Conservation (phyloP, 2,888 invertebrate genomes). For the Ichneumon xanthorius region DNA sequence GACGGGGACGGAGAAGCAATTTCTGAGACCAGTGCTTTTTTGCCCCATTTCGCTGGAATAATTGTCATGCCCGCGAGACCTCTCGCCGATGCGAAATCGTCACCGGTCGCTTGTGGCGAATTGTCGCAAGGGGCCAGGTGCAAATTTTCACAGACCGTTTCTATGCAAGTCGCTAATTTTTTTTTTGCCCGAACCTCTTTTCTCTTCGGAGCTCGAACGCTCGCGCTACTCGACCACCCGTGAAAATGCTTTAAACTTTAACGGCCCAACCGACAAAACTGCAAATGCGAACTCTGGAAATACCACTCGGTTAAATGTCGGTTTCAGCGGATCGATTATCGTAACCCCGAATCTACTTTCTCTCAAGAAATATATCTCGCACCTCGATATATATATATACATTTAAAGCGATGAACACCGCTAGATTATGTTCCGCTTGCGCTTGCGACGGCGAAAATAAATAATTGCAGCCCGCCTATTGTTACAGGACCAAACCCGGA, state of each 20-base stretch:
- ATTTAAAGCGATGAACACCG: background rate
- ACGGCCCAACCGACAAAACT: constrained; percentile 16
- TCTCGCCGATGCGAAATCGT: background rate
- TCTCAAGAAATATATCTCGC: background rate
- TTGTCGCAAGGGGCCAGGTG: constrained; percentile 4
- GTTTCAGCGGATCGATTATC: background rate
- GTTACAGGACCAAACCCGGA: no score
- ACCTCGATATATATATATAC: background rate
- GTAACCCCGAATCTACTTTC: constrained; percentile 28
- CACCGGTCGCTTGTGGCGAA: constrained; percentile 3
- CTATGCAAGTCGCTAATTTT: background rate
- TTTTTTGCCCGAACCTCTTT: background rate
- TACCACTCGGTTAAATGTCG: constrained; percentile 17
- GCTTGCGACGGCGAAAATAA: background rate
- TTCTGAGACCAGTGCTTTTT: constrained; percentile 4
- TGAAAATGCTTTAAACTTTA: constrained; percentile 48
- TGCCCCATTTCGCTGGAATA: constrained; percentile 7
- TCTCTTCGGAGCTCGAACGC: constrained; percentile 11
- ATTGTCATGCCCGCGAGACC: constrained; percentile 17
- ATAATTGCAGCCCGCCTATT: no score
- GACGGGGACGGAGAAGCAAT: constrained; percentile 5
- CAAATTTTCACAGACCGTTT: constrained; percentile 18
- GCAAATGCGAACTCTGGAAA: constrained; percentile 13
- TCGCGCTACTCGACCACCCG: constrained; percentile 37
- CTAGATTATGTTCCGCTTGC: background rate